These are phyloP conservation scores for Candidula unifasciata DNA, from an alignment of 2,888 invertebrate species.

Conservation along the genomic window DNA sequence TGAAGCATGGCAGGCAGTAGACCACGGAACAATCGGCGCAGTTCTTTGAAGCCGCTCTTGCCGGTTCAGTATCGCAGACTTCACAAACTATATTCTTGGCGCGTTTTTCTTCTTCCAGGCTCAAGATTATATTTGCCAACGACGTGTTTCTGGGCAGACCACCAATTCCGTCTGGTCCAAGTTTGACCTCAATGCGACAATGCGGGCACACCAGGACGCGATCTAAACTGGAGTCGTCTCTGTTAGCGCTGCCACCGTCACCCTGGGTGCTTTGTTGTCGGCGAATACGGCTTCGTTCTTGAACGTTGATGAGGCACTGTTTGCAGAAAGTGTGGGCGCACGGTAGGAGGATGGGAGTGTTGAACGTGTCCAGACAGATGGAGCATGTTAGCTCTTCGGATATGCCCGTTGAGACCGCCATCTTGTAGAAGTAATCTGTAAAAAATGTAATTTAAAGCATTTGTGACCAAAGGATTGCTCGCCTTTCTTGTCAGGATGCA, in stretches of 20 bases:
- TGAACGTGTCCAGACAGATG: slow-evolving; percentile 54
- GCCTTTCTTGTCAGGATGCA: too few species aligned
- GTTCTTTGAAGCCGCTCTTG: slow-evolving; percentile 48
- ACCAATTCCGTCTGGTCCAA: slow-evolving; percentile 51
- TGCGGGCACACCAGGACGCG: slow-evolving; percentile 48
- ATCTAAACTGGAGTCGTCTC: not conserved
- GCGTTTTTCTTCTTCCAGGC: slow-evolving; percentile 52
- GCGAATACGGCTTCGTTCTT: slow-evolving; percentile 36
- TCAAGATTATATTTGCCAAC: slow-evolving; percentile 53
- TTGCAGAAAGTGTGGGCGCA: slow-evolving; percentile 56
- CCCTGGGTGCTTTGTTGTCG: slow-evolving; percentile 14
- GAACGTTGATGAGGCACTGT: slow-evolving; percentile 52
- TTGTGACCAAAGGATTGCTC: too few species aligned
- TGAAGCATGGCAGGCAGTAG: slow-evolving; percentile 50
- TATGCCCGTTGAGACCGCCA: slow-evolving; percentile 51
- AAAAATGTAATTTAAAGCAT: too few species aligned
- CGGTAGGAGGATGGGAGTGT: slow-evolving; percentile 52
- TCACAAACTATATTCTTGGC: slow-evolving; percentile 46
- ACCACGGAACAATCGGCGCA: slow-evolving; percentile 54
- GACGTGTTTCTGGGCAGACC: slow-evolving; percentile 53
- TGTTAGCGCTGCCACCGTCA: not conserved
- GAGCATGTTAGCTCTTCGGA: slow-evolving; percentile 55
- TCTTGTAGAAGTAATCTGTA: not conserved
- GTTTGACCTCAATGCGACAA: slow-evolving; percentile 47
- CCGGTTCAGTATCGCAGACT: slow-evolving; percentile 54